Evolutionary conservation across 2,888 invertebrate genomes (phyloP).

Genomic region (Drosophila neoperkinsi): DNA sequence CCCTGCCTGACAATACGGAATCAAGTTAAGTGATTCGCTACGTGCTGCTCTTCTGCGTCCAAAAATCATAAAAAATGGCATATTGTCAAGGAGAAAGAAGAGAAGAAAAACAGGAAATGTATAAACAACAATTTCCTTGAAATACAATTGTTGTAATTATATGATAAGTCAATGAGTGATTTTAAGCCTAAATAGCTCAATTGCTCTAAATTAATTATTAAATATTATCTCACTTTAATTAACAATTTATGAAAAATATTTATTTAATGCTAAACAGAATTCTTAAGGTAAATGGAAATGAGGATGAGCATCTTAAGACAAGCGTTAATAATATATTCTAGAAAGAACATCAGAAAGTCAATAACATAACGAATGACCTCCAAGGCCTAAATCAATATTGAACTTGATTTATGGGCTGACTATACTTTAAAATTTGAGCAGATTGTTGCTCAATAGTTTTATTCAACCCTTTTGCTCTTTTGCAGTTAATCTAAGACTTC

Average conservation of each 20-base stretch:
- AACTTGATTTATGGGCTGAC: neutral
- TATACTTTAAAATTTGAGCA: neutral
- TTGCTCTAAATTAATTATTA: neutral
- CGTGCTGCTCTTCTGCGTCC: slow-evolving; percentile 59
- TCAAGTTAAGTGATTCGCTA: slow-evolving; percentile 80
- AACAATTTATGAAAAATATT: neutral
- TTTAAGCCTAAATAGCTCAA: slow-evolving; percentile 6
- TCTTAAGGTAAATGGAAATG: neutral
- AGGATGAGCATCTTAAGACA: neutral
- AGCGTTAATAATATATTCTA: neutral
- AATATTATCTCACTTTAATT: neutral
- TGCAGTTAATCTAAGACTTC: slow-evolving; percentile 9
- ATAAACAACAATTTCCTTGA: slow-evolving; percentile 14
- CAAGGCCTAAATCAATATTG: neutral
- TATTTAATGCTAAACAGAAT: neutral
- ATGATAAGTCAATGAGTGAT: slow-evolving; percentile 3
- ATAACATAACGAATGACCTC: neutral
- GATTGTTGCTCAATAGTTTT: neutral
- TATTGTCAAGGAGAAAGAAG: slow-evolving; percentile 16
- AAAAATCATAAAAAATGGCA: slow-evolving; percentile 10
- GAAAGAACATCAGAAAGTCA: neutral
- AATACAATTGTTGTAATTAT: neutral
- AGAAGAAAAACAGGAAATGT: slow-evolving; percentile 20
- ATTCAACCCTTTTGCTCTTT: neutral
- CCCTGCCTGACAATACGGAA: slow-evolving; percentile 31